phyloP scores from a whole-genome alignment of 1,140 invertebrate genomes.

The Nebria ingens region DNA sequence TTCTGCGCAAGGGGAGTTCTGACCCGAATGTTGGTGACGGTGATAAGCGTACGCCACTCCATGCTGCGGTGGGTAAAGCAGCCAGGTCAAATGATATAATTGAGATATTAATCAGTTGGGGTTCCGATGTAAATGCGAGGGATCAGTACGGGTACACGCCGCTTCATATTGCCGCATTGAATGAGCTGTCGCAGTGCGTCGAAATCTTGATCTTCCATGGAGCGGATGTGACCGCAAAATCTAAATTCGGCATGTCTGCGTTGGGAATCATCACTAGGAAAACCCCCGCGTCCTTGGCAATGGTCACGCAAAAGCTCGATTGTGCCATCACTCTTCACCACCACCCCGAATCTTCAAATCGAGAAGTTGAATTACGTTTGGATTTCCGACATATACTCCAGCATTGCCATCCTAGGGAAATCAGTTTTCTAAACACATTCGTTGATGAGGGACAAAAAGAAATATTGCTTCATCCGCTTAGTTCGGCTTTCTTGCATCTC shows the following conservation, averaged over 20 bases:
- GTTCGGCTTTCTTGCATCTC: constrained; percentile 70
- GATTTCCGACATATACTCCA: constrained; percentile 70
- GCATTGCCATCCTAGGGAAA: constrained; percentile 66
- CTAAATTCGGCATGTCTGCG: constrained; percentile 70
- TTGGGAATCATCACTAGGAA: constrained; percentile 72
- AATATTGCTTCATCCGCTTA: constrained; percentile 69
- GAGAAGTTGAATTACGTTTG: constrained; percentile 69
- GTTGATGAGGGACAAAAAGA: constrained; percentile 76
- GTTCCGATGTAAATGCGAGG: constrained; percentile 71
- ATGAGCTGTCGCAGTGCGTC: constrained; percentile 73
- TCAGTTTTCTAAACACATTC: constrained; percentile 69
- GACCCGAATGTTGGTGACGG: constrained; percentile 65
- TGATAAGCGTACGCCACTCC: constrained; percentile 64
- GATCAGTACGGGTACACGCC: constrained; percentile 85
- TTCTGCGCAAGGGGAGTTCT: constrained; percentile 57
- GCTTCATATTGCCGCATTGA: constrained; percentile 74
- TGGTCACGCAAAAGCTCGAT: constrained; percentile 65
- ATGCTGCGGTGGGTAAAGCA: constrained; percentile 66
- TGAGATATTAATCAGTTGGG: constrained; percentile 61
- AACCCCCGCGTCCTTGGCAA: constrained; percentile 66
- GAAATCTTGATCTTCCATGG: constrained; percentile 72
- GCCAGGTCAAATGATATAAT: constrained; percentile 64
- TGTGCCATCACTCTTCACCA: constrained; percentile 67
- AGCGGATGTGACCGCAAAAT: constrained; percentile 72
- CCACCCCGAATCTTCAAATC: constrained; percentile 59